Evolutionary conservation across 2,113 vertebrate species (phyloP).

Genomic region (Notothenia coriiceps): DNA sequence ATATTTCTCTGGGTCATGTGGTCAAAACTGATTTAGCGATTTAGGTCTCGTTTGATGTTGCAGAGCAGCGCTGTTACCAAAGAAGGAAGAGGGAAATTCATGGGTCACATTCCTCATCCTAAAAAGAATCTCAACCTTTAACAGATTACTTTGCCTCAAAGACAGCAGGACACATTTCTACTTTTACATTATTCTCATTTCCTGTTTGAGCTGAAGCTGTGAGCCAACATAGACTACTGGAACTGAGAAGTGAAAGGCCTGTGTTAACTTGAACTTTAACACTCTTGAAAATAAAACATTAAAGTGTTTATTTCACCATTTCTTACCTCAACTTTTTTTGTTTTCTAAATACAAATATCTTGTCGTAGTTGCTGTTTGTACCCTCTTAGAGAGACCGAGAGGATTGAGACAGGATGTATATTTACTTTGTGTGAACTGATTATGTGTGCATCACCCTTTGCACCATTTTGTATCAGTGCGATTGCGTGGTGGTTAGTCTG

Average conservation of each 20-base stretch:
- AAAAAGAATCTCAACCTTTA: constrained; percentile 13
- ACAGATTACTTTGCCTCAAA: constrained; percentile 28
- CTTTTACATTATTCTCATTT: constrained; percentile 27
- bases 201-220: constrained; percentile 21
- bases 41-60: constrained; percentile 55
- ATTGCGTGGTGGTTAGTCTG: constrained; percentile 28
- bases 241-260: background rate
- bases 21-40: constrained; percentile 68
- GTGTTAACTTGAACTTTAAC: too few species aligned
- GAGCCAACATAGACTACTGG: background rate
- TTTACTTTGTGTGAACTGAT: too few species aligned
- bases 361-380: background rate
- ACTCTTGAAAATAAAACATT: background rate
- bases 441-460: background rate
- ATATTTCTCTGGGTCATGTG: constrained; percentile 66
- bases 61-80: constrained; percentile 63
- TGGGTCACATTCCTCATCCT: constrained; percentile 66
- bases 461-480: constrained; percentile 1
- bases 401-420: background rate
- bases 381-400: background rate
- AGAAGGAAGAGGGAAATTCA: constrained; percentile 68
- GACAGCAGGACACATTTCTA: constrained; percentile 18
- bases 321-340: background rate
- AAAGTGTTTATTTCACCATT: background rate
- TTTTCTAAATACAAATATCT: background rate